Percentiles rank a stretch among this genome's conserved stretches.
Conservation (phyloP, 2,113 vertebrate genomes). For the Oryzias curvinotus region DNA sequence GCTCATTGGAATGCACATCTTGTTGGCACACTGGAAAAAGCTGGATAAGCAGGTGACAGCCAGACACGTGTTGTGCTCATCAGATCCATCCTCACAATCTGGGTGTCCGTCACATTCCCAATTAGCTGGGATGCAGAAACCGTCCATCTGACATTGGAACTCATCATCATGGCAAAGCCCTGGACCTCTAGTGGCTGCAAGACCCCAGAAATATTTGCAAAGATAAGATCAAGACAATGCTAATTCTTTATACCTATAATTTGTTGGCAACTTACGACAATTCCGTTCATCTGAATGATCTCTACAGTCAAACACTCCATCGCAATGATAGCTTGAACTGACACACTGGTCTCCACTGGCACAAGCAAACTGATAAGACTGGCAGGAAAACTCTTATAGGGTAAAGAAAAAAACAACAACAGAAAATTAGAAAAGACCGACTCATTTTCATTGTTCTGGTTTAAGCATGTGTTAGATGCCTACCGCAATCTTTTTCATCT, state of each 20-base stretch:
- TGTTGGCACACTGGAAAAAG: conserved; percentile 68
- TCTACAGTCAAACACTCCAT: conserved; percentile 73
- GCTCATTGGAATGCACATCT: conserved; percentile 53
- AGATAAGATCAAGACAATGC: not conserved
- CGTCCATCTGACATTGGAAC: conserved; percentile 75
- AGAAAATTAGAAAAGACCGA: not conserved
- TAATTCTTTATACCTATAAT: not conserved
- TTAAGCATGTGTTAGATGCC: not conserved
- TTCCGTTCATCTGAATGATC: conserved; percentile 71
- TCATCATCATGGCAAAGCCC: conserved; percentile 72
- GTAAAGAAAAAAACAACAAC: not conserved
- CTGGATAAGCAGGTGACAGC: conserved; percentile 54
- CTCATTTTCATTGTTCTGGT: not conserved
- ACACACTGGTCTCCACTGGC: conserved; percentile 73
- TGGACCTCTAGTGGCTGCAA: conserved; percentile 64
- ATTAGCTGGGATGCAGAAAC: conserved; percentile 62
- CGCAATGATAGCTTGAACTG: conserved; percentile 54
- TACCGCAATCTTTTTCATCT: conserved; percentile 74
- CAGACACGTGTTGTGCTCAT: conserved; percentile 64
- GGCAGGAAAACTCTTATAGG: conserved; percentile 61
- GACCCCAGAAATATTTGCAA: not conserved
- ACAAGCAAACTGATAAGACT: conserved; percentile 69
- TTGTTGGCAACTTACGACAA: conserved; percentile 61
- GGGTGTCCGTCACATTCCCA: conserved; percentile 73
- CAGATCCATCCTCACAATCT: conserved; percentile 69